Conservation (phyloP, 2,797 vertebrate genomes). For the Megalops cyprinoides region DNA sequence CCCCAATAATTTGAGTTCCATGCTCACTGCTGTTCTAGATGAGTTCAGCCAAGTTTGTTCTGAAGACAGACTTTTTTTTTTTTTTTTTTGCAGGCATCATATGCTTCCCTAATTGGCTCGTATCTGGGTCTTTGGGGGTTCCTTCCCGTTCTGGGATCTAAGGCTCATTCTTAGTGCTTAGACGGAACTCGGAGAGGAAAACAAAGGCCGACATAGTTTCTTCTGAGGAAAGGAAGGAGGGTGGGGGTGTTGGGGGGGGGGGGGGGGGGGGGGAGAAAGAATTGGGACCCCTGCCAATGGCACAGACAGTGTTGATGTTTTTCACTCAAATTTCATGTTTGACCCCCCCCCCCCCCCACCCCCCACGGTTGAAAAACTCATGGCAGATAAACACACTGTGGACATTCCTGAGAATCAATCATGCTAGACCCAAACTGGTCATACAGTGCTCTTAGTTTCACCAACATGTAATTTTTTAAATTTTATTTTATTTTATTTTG, state of each 20-base stretch:
- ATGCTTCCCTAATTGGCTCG: constrained; percentile 24
- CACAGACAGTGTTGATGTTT: constrained; percentile 5
- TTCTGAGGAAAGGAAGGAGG: constrained; percentile 30
- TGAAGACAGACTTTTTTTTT: constrained; percentile 3
- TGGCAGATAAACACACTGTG: neutral
- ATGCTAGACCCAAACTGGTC: neutral
- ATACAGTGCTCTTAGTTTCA: no score
- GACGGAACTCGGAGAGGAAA: constrained; percentile 24
- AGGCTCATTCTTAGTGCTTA: constrained; percentile 13
- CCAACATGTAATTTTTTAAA: no score
- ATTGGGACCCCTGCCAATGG: constrained; percentile 14
- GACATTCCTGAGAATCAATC: neutral
- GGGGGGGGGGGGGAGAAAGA: constrained; percentile 21
- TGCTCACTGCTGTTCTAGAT: neutral
- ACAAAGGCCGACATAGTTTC: constrained; percentile 40
- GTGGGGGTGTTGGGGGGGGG: no score
- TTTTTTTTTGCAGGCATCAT: constrained; percentile 17
- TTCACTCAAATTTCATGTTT: constrained; percentile 23
- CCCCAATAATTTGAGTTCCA: neutral
- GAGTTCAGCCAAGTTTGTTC: neutral
- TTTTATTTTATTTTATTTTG: no score
- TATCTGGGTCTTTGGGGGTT: constrained; percentile 9
- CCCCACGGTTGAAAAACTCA: no score
- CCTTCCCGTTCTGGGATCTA: constrained; percentile 5
- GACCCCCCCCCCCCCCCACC: neutral